Evolutionary conservation across 30 jellyfish, hydroid and myxozoan genomes (phyloP).

Genomic region (Pelagia noctiluca): DNA sequence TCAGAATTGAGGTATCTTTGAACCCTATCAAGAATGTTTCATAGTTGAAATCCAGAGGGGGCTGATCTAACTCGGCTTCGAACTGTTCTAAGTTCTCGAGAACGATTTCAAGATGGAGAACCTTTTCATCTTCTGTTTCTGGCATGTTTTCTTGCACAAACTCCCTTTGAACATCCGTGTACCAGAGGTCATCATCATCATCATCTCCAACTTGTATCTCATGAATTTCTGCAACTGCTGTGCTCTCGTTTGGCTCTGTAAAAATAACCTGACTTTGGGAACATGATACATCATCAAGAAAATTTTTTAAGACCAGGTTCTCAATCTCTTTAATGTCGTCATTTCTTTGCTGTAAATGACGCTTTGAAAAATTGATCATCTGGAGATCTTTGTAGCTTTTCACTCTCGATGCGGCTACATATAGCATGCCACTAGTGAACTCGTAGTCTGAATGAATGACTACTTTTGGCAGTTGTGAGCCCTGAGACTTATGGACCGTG

Average conservation of each 20-base stretch:
- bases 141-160: conserved; percentile 11
- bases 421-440: too few species aligned
- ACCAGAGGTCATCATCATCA: background rate
- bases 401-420: background rate
- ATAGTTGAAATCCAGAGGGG: conserved; percentile 17
- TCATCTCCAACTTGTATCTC: background rate
- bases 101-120: too few species aligned
- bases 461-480: background rate
- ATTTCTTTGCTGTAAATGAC: background rate
- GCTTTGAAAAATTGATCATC: too few species aligned
- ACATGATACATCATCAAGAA: conserved; percentile 5
- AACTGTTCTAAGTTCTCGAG: conserved; percentile 7
- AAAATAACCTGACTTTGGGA: background rate
- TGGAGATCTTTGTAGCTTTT: background rate
- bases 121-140: conserved; percentile 2
- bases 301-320: background rate
- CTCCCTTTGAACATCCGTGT: background rate
- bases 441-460: background rate
- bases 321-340: background rate
- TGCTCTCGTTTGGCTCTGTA: too few species aligned
- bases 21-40: background rate
- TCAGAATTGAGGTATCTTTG: background rate
- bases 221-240: too few species aligned
- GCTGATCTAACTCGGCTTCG: background rate
- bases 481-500: background rate